Evolutionary conservation across 1,140 invertebrate genomes (phyloP).

Genomic region (Cotesia vestalis): DNA sequence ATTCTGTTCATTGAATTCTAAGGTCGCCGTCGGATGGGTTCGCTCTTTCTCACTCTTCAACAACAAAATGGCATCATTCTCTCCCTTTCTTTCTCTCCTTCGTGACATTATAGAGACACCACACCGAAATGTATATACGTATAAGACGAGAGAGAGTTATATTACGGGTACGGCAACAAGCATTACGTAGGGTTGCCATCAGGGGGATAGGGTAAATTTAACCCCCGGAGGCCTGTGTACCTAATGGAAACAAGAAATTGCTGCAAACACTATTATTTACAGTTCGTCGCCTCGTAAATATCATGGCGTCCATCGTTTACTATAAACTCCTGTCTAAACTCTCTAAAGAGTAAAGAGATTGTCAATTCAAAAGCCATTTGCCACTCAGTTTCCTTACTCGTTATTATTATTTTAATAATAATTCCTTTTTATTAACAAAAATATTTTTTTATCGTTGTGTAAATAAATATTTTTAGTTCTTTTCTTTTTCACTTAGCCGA

Average conservation of each 20-base stretch:
- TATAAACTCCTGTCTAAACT: too few species aligned
- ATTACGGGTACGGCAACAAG: too few species aligned
- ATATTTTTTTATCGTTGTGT: too few species aligned
- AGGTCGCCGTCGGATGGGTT: slow-evolving; percentile 55
- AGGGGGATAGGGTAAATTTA: slow-evolving; percentile 51
- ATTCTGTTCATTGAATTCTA: slow-evolving; percentile 58
- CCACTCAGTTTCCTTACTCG: background rate
- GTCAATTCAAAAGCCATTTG: slow-evolving; percentile 24
- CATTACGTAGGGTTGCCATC: slow-evolving; percentile 50
- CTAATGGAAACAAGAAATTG: slow-evolving; percentile 69
- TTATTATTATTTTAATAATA: background rate
- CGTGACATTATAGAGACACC: slow-evolving; percentile 8
- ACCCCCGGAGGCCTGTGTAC: slow-evolving; percentile 63
- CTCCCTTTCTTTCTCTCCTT: slow-evolving; percentile 22
- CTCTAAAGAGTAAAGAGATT: too few species aligned
- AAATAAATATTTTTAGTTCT: too few species aligned
- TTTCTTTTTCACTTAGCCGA: too few species aligned
- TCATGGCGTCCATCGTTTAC: slow-evolving; percentile 41
- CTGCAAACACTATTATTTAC: slow-evolving; percentile 64
- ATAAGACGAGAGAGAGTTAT: too few species aligned
- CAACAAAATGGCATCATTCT: slow-evolving; percentile 41
- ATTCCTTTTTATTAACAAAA: too few species aligned
- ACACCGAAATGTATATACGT: slow-evolving; percentile 44
- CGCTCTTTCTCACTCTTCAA: slow-evolving; percentile 44
- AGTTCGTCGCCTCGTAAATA: slow-evolving; percentile 63